phyloP scores from a whole-genome alignment of 2,888 invertebrate genomes.

The Amblyjoppa fuscipennis region DNA sequence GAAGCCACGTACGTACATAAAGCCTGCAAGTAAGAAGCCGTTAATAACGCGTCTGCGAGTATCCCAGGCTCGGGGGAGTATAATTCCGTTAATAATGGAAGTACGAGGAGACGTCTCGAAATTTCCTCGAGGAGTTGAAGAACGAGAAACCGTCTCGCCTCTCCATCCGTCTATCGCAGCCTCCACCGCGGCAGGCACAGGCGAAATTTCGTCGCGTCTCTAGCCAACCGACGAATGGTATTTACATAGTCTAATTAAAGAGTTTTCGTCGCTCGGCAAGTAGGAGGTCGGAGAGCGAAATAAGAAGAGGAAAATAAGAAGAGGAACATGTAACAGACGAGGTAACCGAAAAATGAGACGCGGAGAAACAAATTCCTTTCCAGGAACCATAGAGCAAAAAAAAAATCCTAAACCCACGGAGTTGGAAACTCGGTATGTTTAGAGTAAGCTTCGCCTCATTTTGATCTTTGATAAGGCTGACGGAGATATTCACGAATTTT shows the following conservation, averaged over 20 bases:
- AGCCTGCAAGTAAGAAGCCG: constrained; percentile 37
- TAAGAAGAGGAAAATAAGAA: background rate
- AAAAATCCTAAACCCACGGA: background rate
- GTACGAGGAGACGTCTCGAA: constrained; percentile 54
- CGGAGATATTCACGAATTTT: too few species aligned
- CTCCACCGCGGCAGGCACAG: constrained; percentile 17
- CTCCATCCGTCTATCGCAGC: constrained; percentile 28
- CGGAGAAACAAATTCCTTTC: background rate
- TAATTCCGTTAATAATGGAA: constrained; percentile 57
- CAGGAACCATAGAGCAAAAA: background rate
- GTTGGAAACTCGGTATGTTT: too few species aligned
- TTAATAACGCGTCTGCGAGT: constrained; percentile 66
- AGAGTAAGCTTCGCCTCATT: too few species aligned
- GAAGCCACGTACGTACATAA: constrained; percentile 4
- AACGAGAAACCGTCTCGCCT: constrained; percentile 38
- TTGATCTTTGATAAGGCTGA: too few species aligned
- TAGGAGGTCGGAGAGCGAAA: constrained; percentile 40
- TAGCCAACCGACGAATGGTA: constrained; percentile 37
- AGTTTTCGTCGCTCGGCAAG: constrained; percentile 50
- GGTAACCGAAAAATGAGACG: constrained; percentile 8
- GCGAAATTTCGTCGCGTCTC: constrained; percentile 56
- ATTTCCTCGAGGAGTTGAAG: constrained; percentile 44
- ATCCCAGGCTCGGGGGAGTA: constrained; percentile 43
- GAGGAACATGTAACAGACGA: constrained; percentile 1
- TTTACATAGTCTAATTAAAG: constrained; percentile 68